phyloP scores from a whole-genome alignment of 2,113 vertebrate species.

The Dicentrarchus labrax region DNA sequence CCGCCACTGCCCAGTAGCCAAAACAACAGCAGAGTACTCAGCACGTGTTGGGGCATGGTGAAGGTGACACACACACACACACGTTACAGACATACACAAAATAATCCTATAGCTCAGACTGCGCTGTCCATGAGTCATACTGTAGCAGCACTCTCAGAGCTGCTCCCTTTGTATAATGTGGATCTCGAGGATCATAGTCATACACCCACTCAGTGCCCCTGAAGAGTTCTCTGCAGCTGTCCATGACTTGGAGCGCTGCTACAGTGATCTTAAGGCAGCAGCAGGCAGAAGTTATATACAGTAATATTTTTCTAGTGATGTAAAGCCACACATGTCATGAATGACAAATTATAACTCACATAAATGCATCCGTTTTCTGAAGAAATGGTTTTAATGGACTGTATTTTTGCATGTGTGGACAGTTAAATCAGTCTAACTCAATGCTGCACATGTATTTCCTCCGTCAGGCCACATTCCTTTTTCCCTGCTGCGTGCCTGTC shows the following conservation, averaged over 20 bases:
- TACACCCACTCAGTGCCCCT: slow-evolving; percentile 46
- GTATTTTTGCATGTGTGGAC: not conserved
- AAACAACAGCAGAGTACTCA: not conserved
- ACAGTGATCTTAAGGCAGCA: slow-evolving; percentile 28
- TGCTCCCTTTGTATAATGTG: slow-evolving; percentile 53
- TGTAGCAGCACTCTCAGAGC: slow-evolving; percentile 18
- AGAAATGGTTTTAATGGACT: slow-evolving; percentile 39
- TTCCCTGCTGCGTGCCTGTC: not conserved
- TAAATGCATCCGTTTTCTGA: slow-evolving; percentile 15
- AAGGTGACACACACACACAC: slow-evolving; percentile 24
- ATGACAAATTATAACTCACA: slow-evolving; percentile 23
- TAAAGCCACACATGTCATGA: slow-evolving; percentile 30
- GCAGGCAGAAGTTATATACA: slow-evolving; percentile 10
- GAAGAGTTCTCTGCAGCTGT: slow-evolving; percentile 44
- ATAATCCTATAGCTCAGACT: slow-evolving; percentile 13
- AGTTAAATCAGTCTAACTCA: slow-evolving; percentile 16
- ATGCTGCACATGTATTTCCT: slow-evolving; percentile 1
- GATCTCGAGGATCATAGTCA: slow-evolving; percentile 33
- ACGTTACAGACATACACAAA: slow-evolving; percentile 2
- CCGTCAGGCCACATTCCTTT: not conserved
- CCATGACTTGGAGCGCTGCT: slow-evolving; percentile 30
- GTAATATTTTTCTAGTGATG: slow-evolving; percentile 18
- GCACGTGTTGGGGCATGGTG: not conserved
- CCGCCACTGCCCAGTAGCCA: not conserved
- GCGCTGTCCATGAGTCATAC: slow-evolving; percentile 39